Percentiles rank a stretch among this genome's conserved stretches.
Evolutionary conservation across 1,140 invertebrate species (phyloP).

Genomic region (Ostrea denselamellosa): DNA sequence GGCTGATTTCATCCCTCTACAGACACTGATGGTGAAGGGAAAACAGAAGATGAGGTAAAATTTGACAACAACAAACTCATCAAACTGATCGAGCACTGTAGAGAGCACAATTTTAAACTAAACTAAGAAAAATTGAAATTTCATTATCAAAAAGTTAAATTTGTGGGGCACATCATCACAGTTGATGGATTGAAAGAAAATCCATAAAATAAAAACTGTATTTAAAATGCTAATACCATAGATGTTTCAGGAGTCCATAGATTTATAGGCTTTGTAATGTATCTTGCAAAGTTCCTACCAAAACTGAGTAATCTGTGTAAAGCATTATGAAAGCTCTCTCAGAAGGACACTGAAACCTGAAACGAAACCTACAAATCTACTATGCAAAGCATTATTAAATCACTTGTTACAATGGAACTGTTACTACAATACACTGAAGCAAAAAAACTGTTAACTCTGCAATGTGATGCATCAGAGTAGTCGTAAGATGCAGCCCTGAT

Average conservation of each 20-base stretch:
- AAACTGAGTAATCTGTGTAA: constrained; percentile 56
- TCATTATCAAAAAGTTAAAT: no score
- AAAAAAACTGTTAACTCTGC: no score
- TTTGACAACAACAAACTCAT: constrained; percentile 46
- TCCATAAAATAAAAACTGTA: constrained; percentile 72
- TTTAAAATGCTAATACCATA: constrained; percentile 73
- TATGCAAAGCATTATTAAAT: constrained; percentile 49
- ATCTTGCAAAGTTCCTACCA: constrained; percentile 62
- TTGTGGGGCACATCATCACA: no score
- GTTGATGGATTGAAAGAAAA: constrained; percentile 49
- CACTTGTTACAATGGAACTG: constrained; percentile 40
- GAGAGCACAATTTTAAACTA: not conserved
- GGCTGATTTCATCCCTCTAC: no score
- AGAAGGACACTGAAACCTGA: constrained; percentile 55
- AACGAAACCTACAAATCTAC: constrained; percentile 44
- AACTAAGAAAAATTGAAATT: no score
- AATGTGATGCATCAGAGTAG: constrained; percentile 57
- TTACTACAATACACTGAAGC: no score
- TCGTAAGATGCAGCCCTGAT: constrained; percentile 46
- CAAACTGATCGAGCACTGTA: constrained; percentile 28
- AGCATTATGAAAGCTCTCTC: constrained; percentile 59
- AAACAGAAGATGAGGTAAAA: constrained; percentile 48
- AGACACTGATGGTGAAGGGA: constrained; percentile 51
- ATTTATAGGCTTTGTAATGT: constrained; percentile 62
- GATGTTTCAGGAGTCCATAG: constrained; percentile 62